Base-by-base conservation (phyloP, 1,140 invertebrate genomes). In the Liolophura sinensis region DNA sequence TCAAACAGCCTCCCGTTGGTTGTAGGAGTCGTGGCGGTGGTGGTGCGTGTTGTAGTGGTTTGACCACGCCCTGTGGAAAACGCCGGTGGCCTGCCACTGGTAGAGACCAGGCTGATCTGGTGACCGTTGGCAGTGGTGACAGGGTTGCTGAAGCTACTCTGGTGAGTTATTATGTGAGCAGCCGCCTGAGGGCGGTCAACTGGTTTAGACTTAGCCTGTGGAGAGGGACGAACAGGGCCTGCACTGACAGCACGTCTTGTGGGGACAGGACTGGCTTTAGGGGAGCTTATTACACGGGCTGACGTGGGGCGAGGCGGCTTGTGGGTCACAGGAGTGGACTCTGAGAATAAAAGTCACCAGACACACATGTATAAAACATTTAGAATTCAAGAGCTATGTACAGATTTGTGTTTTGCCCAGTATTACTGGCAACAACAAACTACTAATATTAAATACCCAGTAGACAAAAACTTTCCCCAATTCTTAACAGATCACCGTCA, bases 91-190 rank as follows among this genome's bases (percentile, higher is more conserved):
- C 27, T 50, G 47, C 24, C 40, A 49, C 66, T 72, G 12, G 65
- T 64, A 4, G 47, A 48, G 16, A 47, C 31, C 14, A 18, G 48
- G 20, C 56, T 51, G 25, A 58, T 56, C 22, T 67, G 48, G 15
- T 66, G 65, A 27, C 46, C 52, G 58, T 65, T 49, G 56, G 51
- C 27, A 60, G 67, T 25, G 50, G 61, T 64, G 50, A 57, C 27
- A 62, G 70, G 55, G 56, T 40, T 40, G 31, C 9, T 40, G 31
- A 40, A 40, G 31, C 31, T 40, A 40, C 31, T 57, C 31, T 67
- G 69, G 40, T 77, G 75, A 11, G 74, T 69, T 31, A 80, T 80
- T 25, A 80, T 80, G 65, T 80, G 77, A 16, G 78, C 78, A 22
- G 74, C 72, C 27, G 77, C 78, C 64, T 74, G 73, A 22, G 78